These are phyloP conservation scores for Bombus confusus DNA, from an alignment of 1,140 invertebrate genomes.

Conservation along the genomic window DNA sequence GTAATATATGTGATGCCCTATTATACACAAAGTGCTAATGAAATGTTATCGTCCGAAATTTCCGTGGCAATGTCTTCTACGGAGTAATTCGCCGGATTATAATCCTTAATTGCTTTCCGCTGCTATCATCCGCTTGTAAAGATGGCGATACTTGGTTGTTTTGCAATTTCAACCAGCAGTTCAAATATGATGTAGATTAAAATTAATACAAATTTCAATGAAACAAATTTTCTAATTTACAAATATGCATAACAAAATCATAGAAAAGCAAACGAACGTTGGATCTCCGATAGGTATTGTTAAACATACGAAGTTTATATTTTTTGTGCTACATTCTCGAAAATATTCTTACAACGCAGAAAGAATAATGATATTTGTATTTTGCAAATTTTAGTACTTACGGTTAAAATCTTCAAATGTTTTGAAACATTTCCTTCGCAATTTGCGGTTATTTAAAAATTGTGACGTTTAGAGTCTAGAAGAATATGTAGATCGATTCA, in stretches of 20 bases:
- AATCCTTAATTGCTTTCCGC: not conserved
- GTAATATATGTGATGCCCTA: not conserved
- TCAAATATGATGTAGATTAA: no score
- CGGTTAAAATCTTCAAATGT: not conserved
- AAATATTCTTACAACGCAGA: not conserved
- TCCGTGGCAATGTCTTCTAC: not conserved
- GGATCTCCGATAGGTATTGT: no score
- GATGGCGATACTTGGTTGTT: not conserved
- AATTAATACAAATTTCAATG: no score
- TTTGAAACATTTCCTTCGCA: not conserved
- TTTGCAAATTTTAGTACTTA: not conserved
- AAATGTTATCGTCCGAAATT: slow-evolving; percentile 30
- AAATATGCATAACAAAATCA: no score
- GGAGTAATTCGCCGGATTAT: not conserved
- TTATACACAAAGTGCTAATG: slow-evolving; percentile 18
- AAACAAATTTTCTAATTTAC: no score
- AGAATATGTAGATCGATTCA: not conserved
- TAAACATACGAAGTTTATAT: no score
- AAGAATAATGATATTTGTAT: not conserved
- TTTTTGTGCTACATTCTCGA: not conserved
- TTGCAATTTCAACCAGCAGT: not conserved
- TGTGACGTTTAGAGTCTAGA: not conserved
- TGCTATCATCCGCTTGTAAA: not conserved
- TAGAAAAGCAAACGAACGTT: no score
- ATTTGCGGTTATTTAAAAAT: not conserved